Evolutionary conservation across 1,140 invertebrate species (phyloP), one percentile per base, ranked within the genome.

Genomic region (Globodera rostochiensis): DNA sequence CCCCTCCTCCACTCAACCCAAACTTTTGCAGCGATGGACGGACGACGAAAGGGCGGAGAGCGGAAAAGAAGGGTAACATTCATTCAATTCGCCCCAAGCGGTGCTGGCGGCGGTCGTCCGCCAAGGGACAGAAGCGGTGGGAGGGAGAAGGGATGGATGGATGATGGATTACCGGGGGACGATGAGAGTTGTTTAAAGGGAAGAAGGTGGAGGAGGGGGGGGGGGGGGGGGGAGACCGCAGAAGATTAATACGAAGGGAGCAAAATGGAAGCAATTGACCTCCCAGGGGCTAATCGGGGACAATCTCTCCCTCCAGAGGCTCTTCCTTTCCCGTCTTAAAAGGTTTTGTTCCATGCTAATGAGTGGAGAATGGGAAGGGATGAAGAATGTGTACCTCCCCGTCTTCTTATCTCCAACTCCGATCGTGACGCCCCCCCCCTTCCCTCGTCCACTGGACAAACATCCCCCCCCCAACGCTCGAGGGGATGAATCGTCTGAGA

Each of bases 401-500:
- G 5, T 6, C 57, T 13, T 13, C 57, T 60, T 60, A 60, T 60
- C 57, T 60, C 57, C 13, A 50, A 60, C 57, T 13, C 57, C 57
- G 57, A 60, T 60, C 57, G 15, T 60, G 25, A 36, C 25, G 25
- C 15, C 15, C 57, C 13, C 57, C 19, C 13, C 57, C 57, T 60
- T 60, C 57, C 25, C 9, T 71, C 36, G 11, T 71, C 69, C 60
- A 21, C 69, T 71, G 25, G 11, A 71, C 69, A 71, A 71, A 71
- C 69, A 71, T 71, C 25, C 57, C 57, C 57, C 57, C 57, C 15
- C 13, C n/a, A 71, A 71, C 25, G 69, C 69, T 25, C 69, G 11
- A 15, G 69, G 25, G 69, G 69, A 71, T 71, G 11, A 71, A 11
- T 36, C 21, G 6, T 36, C 46, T 15, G 57, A 60, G 57, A 13